Conservation (phyloP, 1,140 invertebrate species). For the Ptiloglossa arizonensis region DNA sequence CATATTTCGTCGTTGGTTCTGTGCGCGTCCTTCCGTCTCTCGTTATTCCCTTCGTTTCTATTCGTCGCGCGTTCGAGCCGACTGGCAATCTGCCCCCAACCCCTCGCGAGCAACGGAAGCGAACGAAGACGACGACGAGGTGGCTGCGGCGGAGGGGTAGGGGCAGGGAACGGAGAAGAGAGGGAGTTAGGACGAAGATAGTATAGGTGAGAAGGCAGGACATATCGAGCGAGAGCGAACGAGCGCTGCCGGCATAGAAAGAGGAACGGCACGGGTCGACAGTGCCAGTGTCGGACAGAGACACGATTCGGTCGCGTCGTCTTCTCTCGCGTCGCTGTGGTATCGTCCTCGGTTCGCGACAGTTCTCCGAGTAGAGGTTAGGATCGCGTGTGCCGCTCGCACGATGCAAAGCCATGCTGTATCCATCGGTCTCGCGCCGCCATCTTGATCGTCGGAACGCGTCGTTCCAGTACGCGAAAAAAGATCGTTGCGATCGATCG, state of each 20-base stretch:
- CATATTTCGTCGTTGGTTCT: neutral
- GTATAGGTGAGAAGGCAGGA: conserved; percentile 50
- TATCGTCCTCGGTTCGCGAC: neutral
- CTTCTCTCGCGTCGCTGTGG: neutral
- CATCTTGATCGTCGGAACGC: conserved; percentile 31
- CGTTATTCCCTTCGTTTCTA: neutral
- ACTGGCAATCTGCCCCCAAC: neutral
- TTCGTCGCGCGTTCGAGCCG: neutral
- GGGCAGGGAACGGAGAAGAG: neutral
- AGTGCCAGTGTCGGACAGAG: conserved; percentile 64
- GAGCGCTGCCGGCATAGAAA: conserved; percentile 50
- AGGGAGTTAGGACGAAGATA: conserved; percentile 57
- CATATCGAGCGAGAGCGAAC: conserved; percentile 62
- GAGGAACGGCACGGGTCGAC: conserved; percentile 53
- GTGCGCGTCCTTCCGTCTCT: neutral
- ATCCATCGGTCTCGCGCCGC: conserved; percentile 25
- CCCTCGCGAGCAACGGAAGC: conserved; percentile 10
- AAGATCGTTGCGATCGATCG: conserved; percentile 31
- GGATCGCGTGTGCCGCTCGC: conserved; percentile 11
- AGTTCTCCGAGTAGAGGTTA: conserved; percentile 5
- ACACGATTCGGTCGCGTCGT: conserved; percentile 62
- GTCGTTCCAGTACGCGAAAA: neutral
- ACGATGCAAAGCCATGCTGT: conserved; percentile 12
- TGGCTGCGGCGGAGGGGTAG: neutral
- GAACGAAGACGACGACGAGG: neutral